Conservation (phyloP, 1,140 invertebrate species). For the Platyscapa corneri region DNA sequence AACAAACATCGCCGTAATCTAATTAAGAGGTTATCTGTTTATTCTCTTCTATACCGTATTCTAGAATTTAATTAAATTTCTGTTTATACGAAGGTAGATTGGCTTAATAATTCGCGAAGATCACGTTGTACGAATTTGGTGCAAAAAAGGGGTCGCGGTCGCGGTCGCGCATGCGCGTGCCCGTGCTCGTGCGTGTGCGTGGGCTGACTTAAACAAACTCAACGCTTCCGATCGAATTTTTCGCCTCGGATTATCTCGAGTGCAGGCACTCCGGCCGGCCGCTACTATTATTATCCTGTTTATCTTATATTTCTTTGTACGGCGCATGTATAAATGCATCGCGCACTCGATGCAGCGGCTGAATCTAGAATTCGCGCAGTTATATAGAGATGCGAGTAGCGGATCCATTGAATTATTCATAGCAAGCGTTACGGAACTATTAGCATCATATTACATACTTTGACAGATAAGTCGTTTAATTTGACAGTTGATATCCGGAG, state of each 20-base stretch:
- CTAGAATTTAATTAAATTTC: conserved; percentile 25
- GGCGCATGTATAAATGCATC: background rate
- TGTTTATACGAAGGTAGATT: background rate
- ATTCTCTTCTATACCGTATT: background rate
- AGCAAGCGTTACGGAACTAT: conserved; percentile 60
- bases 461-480: conserved; percentile 67
- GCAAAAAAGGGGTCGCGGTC: too few relatives aligned
- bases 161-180: too few relatives aligned
- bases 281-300: background rate
- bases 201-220: too few relatives aligned
- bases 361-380: conserved; percentile 38
- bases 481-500: conserved; percentile 67
- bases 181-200: too few relatives aligned
- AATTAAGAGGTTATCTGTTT: conserved; percentile 40
- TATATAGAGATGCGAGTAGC: conserved; percentile 59
- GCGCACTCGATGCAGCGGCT: background rate
- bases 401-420: conserved; percentile 68
- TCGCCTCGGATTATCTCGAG: too few relatives aligned
- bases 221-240: too few relatives aligned
- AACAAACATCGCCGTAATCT: conserved; percentile 19
- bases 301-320: background rate
- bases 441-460: conserved; percentile 67
- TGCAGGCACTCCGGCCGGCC: too few relatives aligned
- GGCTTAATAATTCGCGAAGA: background rate
- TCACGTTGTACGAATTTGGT: too few relatives aligned